Conservation (phyloP, 2,113 vertebrate genomes). For the Sterna hirundo region DNA sequence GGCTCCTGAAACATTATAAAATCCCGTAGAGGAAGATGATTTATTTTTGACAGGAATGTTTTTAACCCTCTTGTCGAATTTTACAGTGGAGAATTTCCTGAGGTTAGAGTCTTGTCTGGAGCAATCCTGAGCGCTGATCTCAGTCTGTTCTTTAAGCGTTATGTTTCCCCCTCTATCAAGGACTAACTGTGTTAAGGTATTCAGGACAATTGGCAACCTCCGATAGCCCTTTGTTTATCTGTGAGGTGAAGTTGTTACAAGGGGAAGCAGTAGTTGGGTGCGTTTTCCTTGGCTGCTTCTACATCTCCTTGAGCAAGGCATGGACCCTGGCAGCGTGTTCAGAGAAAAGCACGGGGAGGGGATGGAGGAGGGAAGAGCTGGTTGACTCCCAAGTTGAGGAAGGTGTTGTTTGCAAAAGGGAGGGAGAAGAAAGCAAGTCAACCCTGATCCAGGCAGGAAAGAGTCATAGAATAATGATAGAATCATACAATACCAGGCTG, state of each 20-base stretch:
- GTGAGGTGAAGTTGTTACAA: background rate
- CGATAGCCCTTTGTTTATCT: background rate
- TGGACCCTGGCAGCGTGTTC: background rate
- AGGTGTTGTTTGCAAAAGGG: background rate
- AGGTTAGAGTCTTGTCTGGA: background rate
- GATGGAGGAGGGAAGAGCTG: background rate
- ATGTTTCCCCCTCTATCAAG: background rate
- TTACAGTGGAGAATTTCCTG: background rate
- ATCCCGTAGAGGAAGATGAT: background rate
- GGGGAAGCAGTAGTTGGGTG: background rate
- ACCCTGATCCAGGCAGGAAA: background rate
- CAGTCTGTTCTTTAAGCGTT: background rate
- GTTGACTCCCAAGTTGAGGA: background rate
- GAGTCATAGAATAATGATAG: background rate
- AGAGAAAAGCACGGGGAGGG: background rate
- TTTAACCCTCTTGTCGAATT: background rate
- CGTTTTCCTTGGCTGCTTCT: background rate
- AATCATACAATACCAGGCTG: background rate
- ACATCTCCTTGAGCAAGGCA: background rate
- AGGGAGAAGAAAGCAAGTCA: background rate
- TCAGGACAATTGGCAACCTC: background rate
- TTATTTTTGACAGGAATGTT: background rate
- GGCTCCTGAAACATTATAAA: background rate
- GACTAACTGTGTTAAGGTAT: background rate
- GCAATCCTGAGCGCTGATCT: background rate